Base-by-base conservation (phyloP, 2,113 vertebrate species). In the Neogale vison region DNA sequence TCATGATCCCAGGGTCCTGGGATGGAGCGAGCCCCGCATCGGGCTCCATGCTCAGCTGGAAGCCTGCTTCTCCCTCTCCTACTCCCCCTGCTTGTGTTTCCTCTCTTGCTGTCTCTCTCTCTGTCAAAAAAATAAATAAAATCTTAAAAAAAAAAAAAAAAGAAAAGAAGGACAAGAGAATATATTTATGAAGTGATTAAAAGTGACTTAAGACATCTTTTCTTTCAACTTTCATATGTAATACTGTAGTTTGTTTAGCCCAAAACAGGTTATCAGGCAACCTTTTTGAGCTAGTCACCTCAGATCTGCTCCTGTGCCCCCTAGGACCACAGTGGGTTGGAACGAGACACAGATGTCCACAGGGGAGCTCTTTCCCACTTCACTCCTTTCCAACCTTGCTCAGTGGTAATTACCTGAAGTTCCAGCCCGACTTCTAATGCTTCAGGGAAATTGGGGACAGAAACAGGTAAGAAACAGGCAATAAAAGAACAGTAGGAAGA, bases 151-250 rank as follows among this genome's bases (percentile, higher is more conserved):
- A 52, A 52, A 52, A 52, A 52, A 52, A 52, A 52, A 52, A 52
- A 55, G 18, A 55, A 90, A 96, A 94, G 18, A 57, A 4, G 11
- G 13, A 95, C 47, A 63, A 61, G 69, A 95, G 93, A 29, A 87
- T n/a, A 42, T n/a, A 47, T 88, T 79, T 72, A 34, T 4, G 1
- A 82, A 80, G 12, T 29, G 42, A 86, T 67, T 80, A 61, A 95
- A 95, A 85, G 15, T 91, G 55, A 47, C 93, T 95, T 85, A 67
- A 65, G 80, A 90, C 86, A 67, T 79, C 18, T 12, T 93, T 96
- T 47, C 72, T 92, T 92, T 83, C 55, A 59, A 67, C 47, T 76
- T 95, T 72, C 17, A 34, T 67, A 42, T 67, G 59, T 72, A 88
- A 55, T 86, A 80, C 47, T 88, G n/a, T 8, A 36, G 24, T 50